Base-by-base conservation (phyloP, 2,797 vertebrate genomes). In the Sebastes miniatus region DNA sequence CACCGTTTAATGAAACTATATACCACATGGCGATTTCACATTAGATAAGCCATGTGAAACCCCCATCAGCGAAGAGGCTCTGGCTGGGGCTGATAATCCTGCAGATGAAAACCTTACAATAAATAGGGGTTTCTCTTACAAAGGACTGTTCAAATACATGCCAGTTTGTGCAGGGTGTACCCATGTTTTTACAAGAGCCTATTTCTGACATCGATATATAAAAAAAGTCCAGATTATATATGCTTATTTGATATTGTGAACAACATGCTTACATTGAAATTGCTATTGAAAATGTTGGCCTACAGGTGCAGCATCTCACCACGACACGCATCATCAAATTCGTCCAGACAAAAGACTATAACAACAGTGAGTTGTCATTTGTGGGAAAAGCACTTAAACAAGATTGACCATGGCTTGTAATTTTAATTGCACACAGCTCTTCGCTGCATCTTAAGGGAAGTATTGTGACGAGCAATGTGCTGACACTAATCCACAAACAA, bases 1-100 rank as follows among this genome's bases (percentile, higher is more conserved):
- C 99, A 99, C 99, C 99, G 98, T 99, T 99, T 99, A 99, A 99
- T 99, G 99, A 99, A 99, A 99, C 98, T 99, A 99, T 99, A 99
- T 99, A 99, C 98, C 99, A 99, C 99, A 99, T 99, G 99, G 99
- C 98, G 99, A 99, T 99, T 99, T 99, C 98, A 99, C 99, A 99
- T 99, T 99, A 99, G 99, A 99, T 99, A 99, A 99, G 97, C 99
- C 98, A 99, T 99, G 99, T 99, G 99, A 99, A 98, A 99, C 98
- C 97, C 97, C 98, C 98, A 99, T 99, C 99, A 99, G 97, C 97
- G 96, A 97, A 98, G 97, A 97, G 97, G 97, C 98, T 99, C 97
- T 98, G 98, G 97, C 98, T 99, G 98, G 93, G 95, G 96, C 98
- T 94, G 97, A 98, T 99, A 99, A 99, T 99, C 98, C 98, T 98